Conservation (phyloP, 2,888 invertebrate species). For the Drosophila nr. fundita region DNA sequence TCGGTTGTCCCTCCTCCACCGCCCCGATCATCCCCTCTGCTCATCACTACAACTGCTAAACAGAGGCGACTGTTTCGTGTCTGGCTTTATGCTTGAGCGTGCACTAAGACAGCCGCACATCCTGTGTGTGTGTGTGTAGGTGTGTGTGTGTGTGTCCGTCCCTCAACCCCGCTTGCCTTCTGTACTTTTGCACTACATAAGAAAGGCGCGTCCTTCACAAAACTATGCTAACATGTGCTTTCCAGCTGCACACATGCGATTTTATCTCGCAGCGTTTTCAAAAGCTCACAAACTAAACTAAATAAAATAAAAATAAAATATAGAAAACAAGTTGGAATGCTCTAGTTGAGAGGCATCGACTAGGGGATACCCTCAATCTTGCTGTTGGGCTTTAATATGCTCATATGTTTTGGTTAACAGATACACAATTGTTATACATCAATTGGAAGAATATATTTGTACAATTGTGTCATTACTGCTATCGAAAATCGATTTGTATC, state of each 20-base stretch:
- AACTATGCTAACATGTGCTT: constrained; percentile 56
- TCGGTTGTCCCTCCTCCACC: not conserved
- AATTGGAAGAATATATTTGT: not conserved
- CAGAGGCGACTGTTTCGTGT: constrained; percentile 27
- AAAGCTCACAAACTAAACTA: constrained; percentile 10
- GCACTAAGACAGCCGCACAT: constrained; percentile 63
- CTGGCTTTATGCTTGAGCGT: constrained; percentile 54
- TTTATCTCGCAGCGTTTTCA: constrained; percentile 26
- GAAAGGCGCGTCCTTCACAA: constrained; percentile 48
- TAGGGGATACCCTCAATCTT: not conserved
- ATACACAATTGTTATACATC: not conserved
- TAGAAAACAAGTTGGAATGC: not conserved
- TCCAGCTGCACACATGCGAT: constrained; percentile 16
- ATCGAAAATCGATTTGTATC: not conserved
- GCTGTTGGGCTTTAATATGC: not conserved
- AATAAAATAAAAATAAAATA: constrained; percentile 20
- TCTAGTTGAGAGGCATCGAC: not conserved
- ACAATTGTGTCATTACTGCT: not conserved
- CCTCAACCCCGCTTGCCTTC: constrained; percentile 5
- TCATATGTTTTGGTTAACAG: too few species aligned
- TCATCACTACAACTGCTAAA: not conserved
- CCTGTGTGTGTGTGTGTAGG: constrained; percentile 38
- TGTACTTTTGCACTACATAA: constrained; percentile 1
- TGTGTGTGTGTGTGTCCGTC: constrained; percentile 2
- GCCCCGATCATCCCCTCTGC: not conserved